Conservation (phyloP, 2,888 invertebrate species). For the Encarsia formosa region DNA sequence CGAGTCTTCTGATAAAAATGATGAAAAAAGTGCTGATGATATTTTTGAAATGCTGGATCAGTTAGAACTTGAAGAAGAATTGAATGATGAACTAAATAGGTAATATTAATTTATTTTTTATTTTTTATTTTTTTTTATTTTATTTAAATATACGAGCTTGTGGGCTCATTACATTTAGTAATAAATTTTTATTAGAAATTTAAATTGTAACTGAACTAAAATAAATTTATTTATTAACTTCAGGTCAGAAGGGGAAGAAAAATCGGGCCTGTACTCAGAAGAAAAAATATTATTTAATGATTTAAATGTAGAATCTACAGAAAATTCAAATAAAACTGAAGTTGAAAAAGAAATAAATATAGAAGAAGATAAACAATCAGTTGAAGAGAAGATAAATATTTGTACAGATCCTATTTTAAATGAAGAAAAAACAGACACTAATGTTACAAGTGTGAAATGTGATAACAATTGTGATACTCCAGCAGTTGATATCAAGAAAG, state of each 20-base stretch:
- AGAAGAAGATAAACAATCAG: background rate
- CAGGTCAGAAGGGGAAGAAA: conserved; percentile 34
- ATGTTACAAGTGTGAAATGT: no score
- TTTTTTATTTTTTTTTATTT: no score
- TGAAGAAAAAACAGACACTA: no score
- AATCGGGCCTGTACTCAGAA: background rate
- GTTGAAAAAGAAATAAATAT: background rate
- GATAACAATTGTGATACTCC: background rate
- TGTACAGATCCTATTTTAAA: no score
- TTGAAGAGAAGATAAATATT: no score
- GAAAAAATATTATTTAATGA: background rate
- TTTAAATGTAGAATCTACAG: no score
- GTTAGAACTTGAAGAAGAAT: conserved; percentile 61
- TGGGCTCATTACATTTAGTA: no score
- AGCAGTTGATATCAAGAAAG: background rate
- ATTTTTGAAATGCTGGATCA: conserved; percentile 58
- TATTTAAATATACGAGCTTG: no score
- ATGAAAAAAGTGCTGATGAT: conserved; percentile 48
- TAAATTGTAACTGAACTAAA: background rate
- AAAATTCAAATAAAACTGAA: no score
- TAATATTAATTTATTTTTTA: no score
- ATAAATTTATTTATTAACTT: background rate
- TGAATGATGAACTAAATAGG: conserved; percentile 51
- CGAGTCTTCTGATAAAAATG: background rate
- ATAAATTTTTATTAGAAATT: background rate